A percentile compares a stretch with the other conserved stretches of the same genome.
phyloP scores from a whole-genome alignment of 2,113 vertebrate species.

The Chloropsis cyanopogon region DNA sequence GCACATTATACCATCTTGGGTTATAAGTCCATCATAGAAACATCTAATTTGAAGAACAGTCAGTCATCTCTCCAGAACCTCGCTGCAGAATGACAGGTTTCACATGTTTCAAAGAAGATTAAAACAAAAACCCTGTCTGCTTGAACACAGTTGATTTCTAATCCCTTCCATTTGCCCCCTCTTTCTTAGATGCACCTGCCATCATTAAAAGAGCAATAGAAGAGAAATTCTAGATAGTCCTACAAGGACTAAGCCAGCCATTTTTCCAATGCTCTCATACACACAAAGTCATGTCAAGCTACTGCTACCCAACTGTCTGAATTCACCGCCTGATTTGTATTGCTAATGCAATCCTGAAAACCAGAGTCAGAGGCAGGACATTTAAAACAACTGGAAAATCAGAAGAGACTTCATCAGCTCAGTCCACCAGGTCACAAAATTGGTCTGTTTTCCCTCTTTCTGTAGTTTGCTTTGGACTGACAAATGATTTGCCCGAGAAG shows the following conservation, averaged over 20 bases:
- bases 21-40: neutral
- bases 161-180: neutral
- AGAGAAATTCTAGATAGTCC: neutral
- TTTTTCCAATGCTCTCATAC: neutral
- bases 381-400: neutral
- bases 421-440: neutral
- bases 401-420: neutral
- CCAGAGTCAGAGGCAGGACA: neutral
- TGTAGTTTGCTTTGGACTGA: neutral
- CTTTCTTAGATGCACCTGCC: neutral
- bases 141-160: conserved; percentile 1
- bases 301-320: neutral
- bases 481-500: neutral
- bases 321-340: neutral
- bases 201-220: neutral
- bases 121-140: neutral
- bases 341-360: neutral
- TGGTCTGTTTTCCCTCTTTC: neutral
- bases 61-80: neutral
- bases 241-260: neutral
- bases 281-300: neutral
- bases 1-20: neutral
- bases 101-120: neutral
- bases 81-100: neutral
- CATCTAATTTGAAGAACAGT: neutral